These are phyloP conservation scores for Odocoileus virginianus DNA, from an alignment of 2,113 vertebrate species.

Conservation along the genomic window DNA sequence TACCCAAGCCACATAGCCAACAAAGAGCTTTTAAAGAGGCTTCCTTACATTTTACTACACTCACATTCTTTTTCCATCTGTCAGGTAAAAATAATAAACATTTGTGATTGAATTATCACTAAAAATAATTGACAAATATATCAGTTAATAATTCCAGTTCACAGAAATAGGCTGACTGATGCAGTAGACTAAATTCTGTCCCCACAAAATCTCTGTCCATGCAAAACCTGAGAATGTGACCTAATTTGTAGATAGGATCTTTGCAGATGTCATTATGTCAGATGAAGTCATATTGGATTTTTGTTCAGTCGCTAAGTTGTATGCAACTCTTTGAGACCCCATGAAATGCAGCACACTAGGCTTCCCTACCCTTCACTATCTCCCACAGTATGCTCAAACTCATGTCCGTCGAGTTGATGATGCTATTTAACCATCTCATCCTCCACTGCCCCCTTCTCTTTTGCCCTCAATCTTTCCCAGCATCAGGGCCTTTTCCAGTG, in stretches of 20 bases:
- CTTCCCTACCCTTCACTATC: not conserved
- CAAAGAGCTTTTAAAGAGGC: not conserved
- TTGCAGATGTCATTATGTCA: not conserved
- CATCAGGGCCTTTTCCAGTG: not conserved
- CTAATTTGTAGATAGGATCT: not conserved
- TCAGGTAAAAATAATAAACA: not conserved
- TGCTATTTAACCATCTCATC: not conserved
- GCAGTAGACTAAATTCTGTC: not conserved
- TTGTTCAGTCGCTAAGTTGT: not conserved
- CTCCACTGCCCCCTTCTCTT: not conserved
- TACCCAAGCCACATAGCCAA: not conserved
- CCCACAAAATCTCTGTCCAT: not conserved
- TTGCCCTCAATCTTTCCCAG: not conserved
- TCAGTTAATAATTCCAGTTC: not conserved
- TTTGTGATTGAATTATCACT: not conserved
- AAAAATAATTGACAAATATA: not conserved
- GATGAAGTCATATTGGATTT: not conserved
- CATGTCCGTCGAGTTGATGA: fast-evolving
- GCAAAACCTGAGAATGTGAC: not conserved
- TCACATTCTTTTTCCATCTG: not conserved
- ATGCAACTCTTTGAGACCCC: not conserved
- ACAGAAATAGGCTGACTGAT: not conserved
- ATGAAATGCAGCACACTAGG: not conserved
- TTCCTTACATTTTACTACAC: not conserved
- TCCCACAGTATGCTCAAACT: not conserved